phyloP scores from a whole-genome alignment of 2,797 vertebrate genomes.

The Poecilia velifera region DNA sequence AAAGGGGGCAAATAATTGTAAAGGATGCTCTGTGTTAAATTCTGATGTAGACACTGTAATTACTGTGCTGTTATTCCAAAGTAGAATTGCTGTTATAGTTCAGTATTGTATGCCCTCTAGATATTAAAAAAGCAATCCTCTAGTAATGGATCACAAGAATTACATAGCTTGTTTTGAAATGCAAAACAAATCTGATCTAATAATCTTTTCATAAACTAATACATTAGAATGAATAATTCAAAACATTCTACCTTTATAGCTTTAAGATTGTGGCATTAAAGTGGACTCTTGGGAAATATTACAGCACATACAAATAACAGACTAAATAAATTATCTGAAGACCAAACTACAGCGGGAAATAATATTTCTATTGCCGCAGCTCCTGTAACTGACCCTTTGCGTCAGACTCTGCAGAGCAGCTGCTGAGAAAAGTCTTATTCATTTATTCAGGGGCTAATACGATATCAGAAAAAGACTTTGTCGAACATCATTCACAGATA shows the following conservation, averaged over 20 bases:
- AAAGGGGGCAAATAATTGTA: neutral
- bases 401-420: conserved; percentile 13
- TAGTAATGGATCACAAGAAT: neutral
- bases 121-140: neutral
- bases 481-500: conserved; percentile 57
- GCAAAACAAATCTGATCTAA: neutral
- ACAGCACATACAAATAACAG: neutral
- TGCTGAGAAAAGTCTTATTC: conserved; percentile 10
- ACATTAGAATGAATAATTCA: neutral
- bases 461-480: conserved; percentile 49
- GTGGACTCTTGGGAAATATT: neutral
- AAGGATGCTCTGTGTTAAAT: neutral
- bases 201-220: neutral
- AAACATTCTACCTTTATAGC: neutral
- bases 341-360: conserved; percentile 19
- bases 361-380: conserved; percentile 20
- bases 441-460: conserved; percentile 31
- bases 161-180: neutral
- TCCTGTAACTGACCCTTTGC: conserved; percentile 23
- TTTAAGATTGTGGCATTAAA: conserved; percentile 3
- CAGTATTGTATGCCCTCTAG: neutral
- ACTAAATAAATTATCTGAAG: conserved; percentile 11
- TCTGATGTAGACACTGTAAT: neutral
- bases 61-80: neutral
- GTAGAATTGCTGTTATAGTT: neutral